phyloP scores from a whole-genome alignment of 2,797 vertebrate species.

The Gephyroberyx darwinii region DNA sequence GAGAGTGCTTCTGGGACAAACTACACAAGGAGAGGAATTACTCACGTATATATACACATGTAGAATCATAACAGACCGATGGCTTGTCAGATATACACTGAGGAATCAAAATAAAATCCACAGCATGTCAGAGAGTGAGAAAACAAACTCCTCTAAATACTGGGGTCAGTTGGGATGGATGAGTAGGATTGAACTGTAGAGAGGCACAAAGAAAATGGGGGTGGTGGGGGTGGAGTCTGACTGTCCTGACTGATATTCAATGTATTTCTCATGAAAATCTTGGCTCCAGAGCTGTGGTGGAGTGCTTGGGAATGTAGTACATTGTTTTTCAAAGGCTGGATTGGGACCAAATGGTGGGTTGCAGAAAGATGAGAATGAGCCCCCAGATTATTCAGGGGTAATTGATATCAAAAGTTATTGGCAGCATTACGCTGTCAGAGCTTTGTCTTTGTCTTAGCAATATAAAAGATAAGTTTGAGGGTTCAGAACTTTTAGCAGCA shows the following conservation, averaged over 20 bases:
- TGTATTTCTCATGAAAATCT: conserved; percentile 49
- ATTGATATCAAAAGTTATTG: conserved; percentile 49
- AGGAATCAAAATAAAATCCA: conserved; percentile 51
- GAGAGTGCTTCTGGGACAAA: conserved; percentile 54
- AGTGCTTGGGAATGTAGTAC: conserved; percentile 40
- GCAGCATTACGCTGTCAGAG: conserved; percentile 28
- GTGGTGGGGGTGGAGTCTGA: conserved; percentile 43
- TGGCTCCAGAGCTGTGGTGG: conserved; percentile 42
- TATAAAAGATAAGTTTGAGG: conserved; percentile 19
- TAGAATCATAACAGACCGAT: conserved; percentile 45
- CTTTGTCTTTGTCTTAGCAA: conserved; percentile 25
- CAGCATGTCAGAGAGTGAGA: conserved; percentile 46
- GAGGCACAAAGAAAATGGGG: conserved; percentile 36
- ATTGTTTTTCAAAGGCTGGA: conserved; percentile 58
- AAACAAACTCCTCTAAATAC: conserved; percentile 54
- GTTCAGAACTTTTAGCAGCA: conserved; percentile 24
- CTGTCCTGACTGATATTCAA: conserved; percentile 23
- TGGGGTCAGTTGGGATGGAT: conserved; percentile 38
- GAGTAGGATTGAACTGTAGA: conserved; percentile 35
- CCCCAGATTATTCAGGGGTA: conserved; percentile 48
- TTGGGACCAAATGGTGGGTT: conserved; percentile 48
- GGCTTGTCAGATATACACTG: conserved; percentile 55
- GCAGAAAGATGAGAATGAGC: conserved; percentile 55
- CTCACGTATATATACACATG: conserved; percentile 48
- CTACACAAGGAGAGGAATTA: conserved; percentile 55